These are phyloP conservation scores for Megaustenia siamemsis DNA, from an alignment of 2,888 invertebrate species.

Conservation along the genomic window DNA sequence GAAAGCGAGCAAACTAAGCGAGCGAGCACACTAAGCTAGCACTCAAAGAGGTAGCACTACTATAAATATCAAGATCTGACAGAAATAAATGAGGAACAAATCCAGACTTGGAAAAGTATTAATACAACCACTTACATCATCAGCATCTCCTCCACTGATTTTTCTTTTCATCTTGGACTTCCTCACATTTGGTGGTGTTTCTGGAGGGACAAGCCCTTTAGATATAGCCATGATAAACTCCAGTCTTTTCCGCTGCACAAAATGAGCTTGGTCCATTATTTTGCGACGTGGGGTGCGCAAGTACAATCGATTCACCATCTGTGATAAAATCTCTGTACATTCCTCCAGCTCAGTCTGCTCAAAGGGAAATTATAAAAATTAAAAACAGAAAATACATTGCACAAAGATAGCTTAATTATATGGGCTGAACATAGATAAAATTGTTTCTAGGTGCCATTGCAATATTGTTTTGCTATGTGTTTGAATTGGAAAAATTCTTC, in stretches of 20 bases:
- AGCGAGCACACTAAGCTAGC: too few relatives aligned
- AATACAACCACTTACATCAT: constrained; percentile 60
- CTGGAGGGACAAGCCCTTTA: constrained; percentile 82
- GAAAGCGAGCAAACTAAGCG: too few relatives aligned
- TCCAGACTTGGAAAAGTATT: constrained; percentile 73
- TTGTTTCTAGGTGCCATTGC: too few relatives aligned
- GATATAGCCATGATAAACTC: constrained; percentile 85
- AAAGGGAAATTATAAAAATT: neutral
- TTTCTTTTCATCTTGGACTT: constrained; percentile 76
- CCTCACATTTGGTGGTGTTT: constrained; percentile 84
- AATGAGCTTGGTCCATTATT: constrained; percentile 84
- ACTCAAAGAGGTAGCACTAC: too few relatives aligned
- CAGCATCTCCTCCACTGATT: constrained; percentile 76
- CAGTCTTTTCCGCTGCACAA: constrained; percentile 84
- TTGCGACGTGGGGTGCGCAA: constrained; percentile 84
- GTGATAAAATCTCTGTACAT: constrained; percentile 85
- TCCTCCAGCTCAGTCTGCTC: constrained; percentile 85
- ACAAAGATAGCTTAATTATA: too few relatives aligned
- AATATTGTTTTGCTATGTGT: too few relatives aligned
- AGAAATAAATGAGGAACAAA: constrained; percentile 55
- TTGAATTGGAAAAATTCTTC: too few relatives aligned
- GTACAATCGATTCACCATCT: constrained; percentile 85
- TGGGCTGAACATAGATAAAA: too few relatives aligned
- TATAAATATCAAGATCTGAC: too few relatives aligned
- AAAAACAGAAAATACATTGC: neutral